Percentiles rank a stretch among this genome's conserved stretches.
Evolutionary conservation across 1,140 invertebrate species (phyloP).

Genomic region (Cydia pomonella): DNA sequence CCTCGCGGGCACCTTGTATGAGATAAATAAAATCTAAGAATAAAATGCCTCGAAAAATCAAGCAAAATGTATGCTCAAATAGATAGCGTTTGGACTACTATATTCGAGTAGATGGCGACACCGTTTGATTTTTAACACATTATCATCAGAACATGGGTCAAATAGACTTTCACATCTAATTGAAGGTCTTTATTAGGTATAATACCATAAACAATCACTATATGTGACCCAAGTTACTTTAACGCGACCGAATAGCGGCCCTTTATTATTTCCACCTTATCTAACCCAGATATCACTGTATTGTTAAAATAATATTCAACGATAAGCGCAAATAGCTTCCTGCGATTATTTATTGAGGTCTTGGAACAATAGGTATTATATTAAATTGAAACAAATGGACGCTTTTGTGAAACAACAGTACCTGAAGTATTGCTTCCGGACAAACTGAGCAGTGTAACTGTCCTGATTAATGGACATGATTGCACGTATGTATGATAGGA

Average conservation of each 20-base stretch:
- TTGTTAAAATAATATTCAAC: constrained; percentile 30
- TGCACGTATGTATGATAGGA: background rate
- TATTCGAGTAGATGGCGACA: no score
- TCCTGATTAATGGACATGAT: constrained; percentile 1
- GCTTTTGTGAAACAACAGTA: constrained; percentile 61
- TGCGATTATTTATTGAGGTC: constrained; percentile 65
- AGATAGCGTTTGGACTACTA: no score
- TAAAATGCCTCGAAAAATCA: no score
- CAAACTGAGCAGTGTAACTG: constrained; percentile 46
- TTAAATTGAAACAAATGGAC: constrained; percentile 73
- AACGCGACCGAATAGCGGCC: background rate
- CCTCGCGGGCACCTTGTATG: no score
- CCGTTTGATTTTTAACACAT: no score
- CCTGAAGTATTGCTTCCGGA: constrained; percentile 65
- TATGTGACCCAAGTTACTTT: background rate
- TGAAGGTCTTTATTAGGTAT: background rate
- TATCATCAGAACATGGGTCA: no score
- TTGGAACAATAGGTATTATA: constrained; percentile 77
- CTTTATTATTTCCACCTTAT: background rate
- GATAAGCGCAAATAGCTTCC: constrained; percentile 65
- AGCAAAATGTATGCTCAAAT: no score
- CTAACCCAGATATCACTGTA: constrained; percentile 8
- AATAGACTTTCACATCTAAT: background rate
- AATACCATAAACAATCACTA: background rate
- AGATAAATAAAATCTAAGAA: no score